Evolutionary conservation across 2,113 vertebrate species (phyloP), one percentile per base, ranked within the genome.

Genomic region (Bettongia penicillata): DNA sequence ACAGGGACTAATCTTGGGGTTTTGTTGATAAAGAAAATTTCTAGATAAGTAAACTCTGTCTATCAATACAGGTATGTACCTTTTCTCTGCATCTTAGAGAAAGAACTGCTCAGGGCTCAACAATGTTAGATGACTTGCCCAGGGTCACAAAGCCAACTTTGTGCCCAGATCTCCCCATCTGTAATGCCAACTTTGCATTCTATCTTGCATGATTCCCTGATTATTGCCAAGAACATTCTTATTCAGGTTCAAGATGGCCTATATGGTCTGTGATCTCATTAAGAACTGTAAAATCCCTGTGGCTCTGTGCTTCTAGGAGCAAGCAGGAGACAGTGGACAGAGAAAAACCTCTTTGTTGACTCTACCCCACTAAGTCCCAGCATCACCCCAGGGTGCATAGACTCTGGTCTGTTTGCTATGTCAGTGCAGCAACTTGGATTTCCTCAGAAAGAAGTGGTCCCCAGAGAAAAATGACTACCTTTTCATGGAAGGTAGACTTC

Each of bases 61-160:
- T 77, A 19, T 11, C 61, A 19, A n/a, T 77, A 14, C 31, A n/a
- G 1, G 16, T 19, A 77, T 16, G 5, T 14, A n/a, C 31, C 12
- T 68, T 48, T 48, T n/a, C 14, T 77, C 61, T 77, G 37, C 3
- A n/a, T 68, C 12, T 37, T 68, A 37, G 31, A 68, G 57, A 68
- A 31, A 37, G 28, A 68, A 1, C 10, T 3, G 9, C 1, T 48
- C 48, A 48, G 3, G 11, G 11, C 3, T 11, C 0, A 3, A 4
- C 3, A 1, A n/a, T n/a, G 14, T 37, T 37, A 68, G 61, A n/a
- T 68, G 14, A 16, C 61, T 77, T n/a, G 14, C 61, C 57, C 10
- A 61, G 57, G 28, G 28, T 61, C 26, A 61, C 57, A 61, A 0
- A 31, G 14, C 14, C 31, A n/a, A 3, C 6, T 4, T 77, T 6